Evolutionary conservation across 2,797 vertebrate species (phyloP), one percentile per base, ranked within the genome.

Genomic region (Sebastolobus altivelis): DNA sequence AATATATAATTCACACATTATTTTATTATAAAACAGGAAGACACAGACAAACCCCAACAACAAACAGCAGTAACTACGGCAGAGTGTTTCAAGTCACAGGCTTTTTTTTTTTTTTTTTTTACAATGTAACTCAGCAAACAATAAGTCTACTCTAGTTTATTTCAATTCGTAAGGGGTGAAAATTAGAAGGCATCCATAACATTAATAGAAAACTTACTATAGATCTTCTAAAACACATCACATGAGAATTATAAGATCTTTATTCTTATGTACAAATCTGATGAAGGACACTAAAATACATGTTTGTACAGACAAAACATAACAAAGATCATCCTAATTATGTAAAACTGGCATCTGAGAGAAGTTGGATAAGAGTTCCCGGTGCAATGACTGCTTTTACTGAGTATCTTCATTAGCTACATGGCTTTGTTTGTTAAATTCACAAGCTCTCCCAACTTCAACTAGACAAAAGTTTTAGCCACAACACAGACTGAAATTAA

Each of bases 201-300:
- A 75, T 63, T 54, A 49, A 77, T 70, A 81, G 4, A 79, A 86
- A 46, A 89, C 83, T 38, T 13, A 82, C 25, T 46, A 62, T 72
- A 71, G 20, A 70, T 72, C 12, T 67, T 82, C 31, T 69, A 79
- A 84, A 90, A 81, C 75, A 87, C 76, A 62, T 68, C 62, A 85
- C 68, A 70, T 82, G 60, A 84, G 40, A 85, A 88, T 84, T 77
- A 75, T 89, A 87, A 69, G 61, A 8, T 83, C 78, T 92, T 94
- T 92, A 90, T 92, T 88, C 85, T 35, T 80, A 86, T 94, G 66
- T 94, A 94, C 90, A 94, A 87, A 87, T 87, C 37, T 82, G 46
- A 89, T 82, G 71, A 84, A 86, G 74, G 88, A 85, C 89, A 89
- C 74, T 43, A 37, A 84, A 92, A 91, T 78, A 75, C 79, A 90